phyloP scores from a whole-genome alignment of 2,888 invertebrate species.

The Brenthis daphne region DNA sequence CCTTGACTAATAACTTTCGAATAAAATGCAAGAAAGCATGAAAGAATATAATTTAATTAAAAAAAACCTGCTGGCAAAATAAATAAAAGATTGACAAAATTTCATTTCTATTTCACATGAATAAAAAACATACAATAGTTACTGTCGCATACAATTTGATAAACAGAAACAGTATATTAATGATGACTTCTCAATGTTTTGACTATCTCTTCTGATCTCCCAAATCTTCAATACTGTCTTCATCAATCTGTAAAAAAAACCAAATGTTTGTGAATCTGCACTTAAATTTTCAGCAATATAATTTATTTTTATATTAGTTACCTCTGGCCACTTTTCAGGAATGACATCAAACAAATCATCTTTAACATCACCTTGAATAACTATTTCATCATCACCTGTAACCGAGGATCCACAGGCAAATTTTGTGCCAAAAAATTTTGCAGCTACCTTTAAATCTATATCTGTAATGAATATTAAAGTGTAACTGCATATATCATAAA shows the following conservation, averaged over 20 bases:
- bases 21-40: background rate
- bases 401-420: slow-evolving; percentile 99
- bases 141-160: slow-evolving; percentile 27
- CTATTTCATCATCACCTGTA: slow-evolving; percentile 99
- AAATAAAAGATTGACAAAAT: slow-evolving; percentile 49
- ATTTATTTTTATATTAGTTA: slow-evolving; percentile 50
- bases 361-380: slow-evolving; percentile 99
- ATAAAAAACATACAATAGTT: slow-evolving; percentile 30
- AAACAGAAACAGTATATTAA: slow-evolving; percentile 29
- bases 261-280: background rate
- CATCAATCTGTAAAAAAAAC: slow-evolving; percentile 87
- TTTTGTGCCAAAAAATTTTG: slow-evolving; percentile 98
- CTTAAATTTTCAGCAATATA: too few species aligned
- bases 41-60: background rate
- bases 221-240: slow-evolving; percentile 95
- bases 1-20: background rate
- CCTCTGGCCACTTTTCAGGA: slow-evolving; percentile 99
- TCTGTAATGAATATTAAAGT: slow-evolving; percentile 80
- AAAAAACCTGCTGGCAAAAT: slow-evolving; percentile 45
- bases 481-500: background rate
- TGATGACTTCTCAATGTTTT: slow-evolving; percentile 40
- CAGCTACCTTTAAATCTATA: slow-evolving; percentile 98
- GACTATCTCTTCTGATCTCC: slow-evolving; percentile 95
- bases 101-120: slow-evolving; percentile 50
- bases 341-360: slow-evolving; percentile 99